A percentile compares a stretch with the other conserved stretches of the same genome.
Evolutionary conservation across 2,888 invertebrate genomes (phyloP).

Genomic region (Adelphocoris suturalis): DNA sequence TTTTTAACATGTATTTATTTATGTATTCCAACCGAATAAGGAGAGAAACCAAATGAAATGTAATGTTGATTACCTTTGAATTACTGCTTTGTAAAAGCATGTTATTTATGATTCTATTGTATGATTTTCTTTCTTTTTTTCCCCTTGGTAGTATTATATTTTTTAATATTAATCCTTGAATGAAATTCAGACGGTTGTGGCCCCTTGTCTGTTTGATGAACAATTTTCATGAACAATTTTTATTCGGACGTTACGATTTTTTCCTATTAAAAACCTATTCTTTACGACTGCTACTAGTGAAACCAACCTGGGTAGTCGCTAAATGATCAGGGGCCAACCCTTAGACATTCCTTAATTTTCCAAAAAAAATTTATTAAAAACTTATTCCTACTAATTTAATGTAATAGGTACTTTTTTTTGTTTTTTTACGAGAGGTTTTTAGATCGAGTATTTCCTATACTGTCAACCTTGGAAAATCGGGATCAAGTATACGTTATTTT

Average conservation of each 20-base stretch:
- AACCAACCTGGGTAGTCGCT: background rate
- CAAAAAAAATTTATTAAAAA: background rate
- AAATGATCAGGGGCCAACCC: background rate
- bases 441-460: too few relatives aligned
- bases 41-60: slow-evolving; percentile 61
- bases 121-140: slow-evolving; percentile 18
- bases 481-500: too few relatives aligned
- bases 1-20: slow-evolving; percentile 51
- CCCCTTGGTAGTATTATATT: slow-evolving; percentile 19
- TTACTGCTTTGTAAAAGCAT: slow-evolving; percentile 64
- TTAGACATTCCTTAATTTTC: slow-evolving; percentile 17
- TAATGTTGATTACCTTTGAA: slow-evolving; percentile 54
- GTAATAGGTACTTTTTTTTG: background rate
- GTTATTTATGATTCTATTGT: slow-evolving; percentile 53
- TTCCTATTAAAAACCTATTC: too few relatives aligned
- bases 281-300: background rate
- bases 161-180: background rate
- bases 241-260: too few relatives aligned
- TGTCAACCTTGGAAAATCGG: too few relatives aligned
- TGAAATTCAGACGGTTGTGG: slow-evolving; percentile 7
- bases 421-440: background rate
- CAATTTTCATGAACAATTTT: background rate
- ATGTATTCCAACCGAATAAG: slow-evolving; percentile 51
- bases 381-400: background rate
- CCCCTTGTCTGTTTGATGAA: background rate